These are phyloP conservation scores for Pampus argenteus DNA, from an alignment of 2,797 vertebrate genomes.

Conservation along the genomic window DNA sequence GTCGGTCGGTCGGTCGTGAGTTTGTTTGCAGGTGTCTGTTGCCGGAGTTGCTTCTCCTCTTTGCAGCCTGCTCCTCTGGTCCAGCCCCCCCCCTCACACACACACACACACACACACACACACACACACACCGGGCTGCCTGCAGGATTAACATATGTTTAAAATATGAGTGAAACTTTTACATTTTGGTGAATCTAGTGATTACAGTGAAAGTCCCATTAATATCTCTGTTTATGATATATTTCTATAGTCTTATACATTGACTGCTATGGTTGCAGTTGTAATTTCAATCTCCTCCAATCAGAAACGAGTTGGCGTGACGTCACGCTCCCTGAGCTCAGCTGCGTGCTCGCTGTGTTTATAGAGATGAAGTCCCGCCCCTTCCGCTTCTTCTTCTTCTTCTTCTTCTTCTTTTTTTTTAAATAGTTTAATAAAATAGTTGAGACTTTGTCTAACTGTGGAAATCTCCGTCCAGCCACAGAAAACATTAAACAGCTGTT, in stretches of 20 bases:
- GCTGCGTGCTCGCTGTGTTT: too few relatives aligned
- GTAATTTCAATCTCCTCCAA: constrained; percentile 28
- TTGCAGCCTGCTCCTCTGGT: constrained; percentile 19
- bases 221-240: neutral
- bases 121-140: constrained; percentile 6
- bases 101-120: too few relatives aligned
- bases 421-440: too few relatives aligned
- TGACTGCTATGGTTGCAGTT: neutral
- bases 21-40: constrained; percentile 70
- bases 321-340: neutral
- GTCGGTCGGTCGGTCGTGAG: neutral
- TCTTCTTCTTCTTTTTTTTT: too few relatives aligned
- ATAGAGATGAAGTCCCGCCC: too few relatives aligned
- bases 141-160: neutral
- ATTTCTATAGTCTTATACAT: neutral
- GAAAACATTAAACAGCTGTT: too few relatives aligned
- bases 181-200: too few relatives aligned
- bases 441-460: too few relatives aligned
- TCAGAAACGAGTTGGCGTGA: constrained; percentile 24
- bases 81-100: constrained; percentile 58
- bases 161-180: too few relatives aligned
- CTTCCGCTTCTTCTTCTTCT: too few relatives aligned
- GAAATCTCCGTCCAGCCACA: too few relatives aligned
- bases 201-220: neutral
- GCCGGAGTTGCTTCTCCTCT: constrained; percentile 26